Percentiles rank a stretch among this genome's conserved stretches.
Conservation (phyloP, 2,888 invertebrate species). For the Rhingia campestris region DNA sequence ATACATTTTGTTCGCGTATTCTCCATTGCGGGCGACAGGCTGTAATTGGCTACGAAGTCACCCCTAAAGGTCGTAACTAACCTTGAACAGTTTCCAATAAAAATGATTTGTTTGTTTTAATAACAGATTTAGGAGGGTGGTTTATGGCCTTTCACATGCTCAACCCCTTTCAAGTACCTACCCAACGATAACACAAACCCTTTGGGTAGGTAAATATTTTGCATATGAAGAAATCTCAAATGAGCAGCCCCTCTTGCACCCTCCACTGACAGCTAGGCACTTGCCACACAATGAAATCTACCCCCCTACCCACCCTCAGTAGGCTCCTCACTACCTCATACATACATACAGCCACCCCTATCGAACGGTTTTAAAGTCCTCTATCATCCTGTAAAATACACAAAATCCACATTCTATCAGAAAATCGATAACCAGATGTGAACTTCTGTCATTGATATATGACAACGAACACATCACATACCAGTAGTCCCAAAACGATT, state of each 20-base stretch:
- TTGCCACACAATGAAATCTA: neutral
- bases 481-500: slow-evolving; percentile 31
- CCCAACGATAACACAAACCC: too few relatives aligned
- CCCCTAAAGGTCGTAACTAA: too few relatives aligned
- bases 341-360: neutral
- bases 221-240: too few relatives aligned
- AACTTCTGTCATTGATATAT: slow-evolving; percentile 50
- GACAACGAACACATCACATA: slow-evolving; percentile 23
- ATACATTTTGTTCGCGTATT: too few relatives aligned
- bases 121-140: too few relatives aligned
- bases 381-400: slow-evolving; percentile 41
- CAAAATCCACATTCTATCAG: slow-evolving; percentile 39
- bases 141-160: too few relatives aligned
- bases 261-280: neutral
- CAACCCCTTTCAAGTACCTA: too few relatives aligned
- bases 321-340: neutral
- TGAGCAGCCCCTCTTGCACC: neutral
- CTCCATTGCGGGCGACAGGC: too few relatives aligned
- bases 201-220: too few relatives aligned
- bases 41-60: too few relatives aligned
- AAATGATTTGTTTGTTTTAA: too few relatives aligned
- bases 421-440: slow-evolving; percentile 63
- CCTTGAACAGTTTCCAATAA: too few relatives aligned
- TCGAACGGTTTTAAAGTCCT: slow-evolving; percentile 42
- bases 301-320: neutral